Conservation (phyloP, 2,113 vertebrate species). For the Asarcornis scutulata region DNA sequence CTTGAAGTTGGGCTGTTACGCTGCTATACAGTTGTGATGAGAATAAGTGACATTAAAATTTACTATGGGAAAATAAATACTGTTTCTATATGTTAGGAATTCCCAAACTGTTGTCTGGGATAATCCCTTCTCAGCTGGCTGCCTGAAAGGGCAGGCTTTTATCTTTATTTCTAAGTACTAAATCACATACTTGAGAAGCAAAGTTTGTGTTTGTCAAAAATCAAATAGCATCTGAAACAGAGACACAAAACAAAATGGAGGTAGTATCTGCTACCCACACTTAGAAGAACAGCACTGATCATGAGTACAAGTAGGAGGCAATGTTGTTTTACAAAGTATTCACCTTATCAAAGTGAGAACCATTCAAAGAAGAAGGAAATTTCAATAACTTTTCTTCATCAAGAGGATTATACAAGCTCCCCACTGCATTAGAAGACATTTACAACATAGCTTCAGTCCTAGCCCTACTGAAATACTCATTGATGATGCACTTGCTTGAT, state of each 20-base stretch:
- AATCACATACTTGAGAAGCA: not conserved
- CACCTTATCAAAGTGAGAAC: not conserved
- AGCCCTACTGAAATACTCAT: not conserved
- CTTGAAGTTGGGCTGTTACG: not conserved
- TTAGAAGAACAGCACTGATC: not conserved
- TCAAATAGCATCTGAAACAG: not conserved
- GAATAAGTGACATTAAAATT: not conserved
- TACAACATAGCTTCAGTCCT: not conserved
- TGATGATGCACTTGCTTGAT: not conserved
- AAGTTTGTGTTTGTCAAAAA: not conserved
- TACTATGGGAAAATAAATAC: not conserved
- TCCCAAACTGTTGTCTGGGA: not conserved
- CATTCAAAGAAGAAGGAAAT: not conserved
- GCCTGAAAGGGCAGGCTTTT: not conserved
- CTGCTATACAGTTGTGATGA: not conserved
- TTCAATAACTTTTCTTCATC: not conserved
- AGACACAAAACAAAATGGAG: not conserved
- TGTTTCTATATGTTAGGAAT: not conserved
- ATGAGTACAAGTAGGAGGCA: not conserved
- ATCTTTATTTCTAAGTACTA: not conserved
- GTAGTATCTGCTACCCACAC: not conserved
- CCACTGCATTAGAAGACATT: not conserved
- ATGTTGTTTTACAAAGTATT: not conserved
- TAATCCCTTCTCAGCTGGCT: not conserved
- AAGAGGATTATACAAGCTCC: not conserved